These are phyloP conservation scores for Acrobasis repandana DNA, from an alignment of 2,888 invertebrate genomes.

Conservation along the genomic window DNA sequence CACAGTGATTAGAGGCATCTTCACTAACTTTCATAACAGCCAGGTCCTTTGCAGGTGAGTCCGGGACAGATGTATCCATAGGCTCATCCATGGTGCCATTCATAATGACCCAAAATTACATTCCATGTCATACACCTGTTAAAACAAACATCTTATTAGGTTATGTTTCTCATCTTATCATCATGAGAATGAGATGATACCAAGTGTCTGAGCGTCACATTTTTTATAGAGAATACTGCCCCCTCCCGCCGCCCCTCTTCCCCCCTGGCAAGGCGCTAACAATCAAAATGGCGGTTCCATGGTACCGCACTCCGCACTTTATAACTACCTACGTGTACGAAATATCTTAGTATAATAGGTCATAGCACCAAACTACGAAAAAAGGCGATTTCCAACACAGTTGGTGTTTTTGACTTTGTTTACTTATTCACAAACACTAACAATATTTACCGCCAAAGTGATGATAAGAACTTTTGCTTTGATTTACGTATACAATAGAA, in stretches of 20 bases:
- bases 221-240: conserved; percentile 61
- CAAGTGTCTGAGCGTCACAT: conserved; percentile 60
- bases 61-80: conserved; percentile 45
- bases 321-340: conserved; percentile 70
- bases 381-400: conserved; percentile 19
- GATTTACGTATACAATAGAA: conserved; percentile 29
- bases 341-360: conserved; percentile 47
- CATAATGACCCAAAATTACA: conserved; percentile 58
- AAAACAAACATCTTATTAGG: conserved; percentile 53
- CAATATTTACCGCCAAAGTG: conserved; percentile 15
- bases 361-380: conserved; percentile 36
- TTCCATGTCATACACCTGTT: conserved; percentile 64
- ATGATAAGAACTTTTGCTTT: conserved; percentile 32
- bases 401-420: conserved; percentile 13
- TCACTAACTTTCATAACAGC: conserved; percentile 38
- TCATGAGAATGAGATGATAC: conserved; percentile 49
- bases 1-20: conserved; percentile 38
- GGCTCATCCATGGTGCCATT: conserved; percentile 68
- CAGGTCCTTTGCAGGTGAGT: conserved; percentile 33
- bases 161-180: conserved; percentile 51
- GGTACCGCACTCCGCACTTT: conserved; percentile 59
- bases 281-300: conserved; percentile 79
- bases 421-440: conserved; percentile 12
- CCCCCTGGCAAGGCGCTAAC: conserved; percentile 69
- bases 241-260: conserved; percentile 52